phyloP scores from a whole-genome alignment of 2,888 invertebrate genomes.

The Agrochola lota region DNA sequence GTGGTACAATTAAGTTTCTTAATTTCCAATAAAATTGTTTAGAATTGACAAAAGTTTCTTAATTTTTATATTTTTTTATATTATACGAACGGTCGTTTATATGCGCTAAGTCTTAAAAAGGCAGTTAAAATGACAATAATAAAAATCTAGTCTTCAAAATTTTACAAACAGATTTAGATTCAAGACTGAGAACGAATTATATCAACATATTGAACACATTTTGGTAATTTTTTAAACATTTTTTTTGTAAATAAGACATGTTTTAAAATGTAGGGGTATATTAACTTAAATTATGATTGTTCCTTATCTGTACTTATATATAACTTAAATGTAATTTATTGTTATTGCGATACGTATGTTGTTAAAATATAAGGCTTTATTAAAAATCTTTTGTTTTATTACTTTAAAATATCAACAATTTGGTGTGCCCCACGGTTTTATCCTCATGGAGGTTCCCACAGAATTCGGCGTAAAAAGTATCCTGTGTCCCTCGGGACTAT shows the following conservation, averaged over 20 bases:
- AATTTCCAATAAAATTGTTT: slow-evolving; percentile 2
- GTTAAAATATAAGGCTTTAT: slow-evolving; percentile 85
- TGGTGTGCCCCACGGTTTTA: background rate
- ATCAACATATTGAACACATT: slow-evolving; percentile 61
- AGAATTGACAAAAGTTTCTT: slow-evolving; percentile 7
- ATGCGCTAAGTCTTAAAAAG: slow-evolving; percentile 60
- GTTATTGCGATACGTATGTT: slow-evolving; percentile 85
- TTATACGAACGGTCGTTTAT: slow-evolving; percentile 59
- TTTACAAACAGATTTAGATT: slow-evolving; percentile 64
- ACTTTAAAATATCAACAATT: background rate
- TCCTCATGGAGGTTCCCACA: background rate
- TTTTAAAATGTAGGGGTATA: slow-evolving; percentile 54
- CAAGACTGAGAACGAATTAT: slow-evolving; percentile 69
- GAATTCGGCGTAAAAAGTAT: background rate
- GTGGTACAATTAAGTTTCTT: slow-evolving; percentile 3
- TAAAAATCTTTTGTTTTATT: slow-evolving; percentile 71
- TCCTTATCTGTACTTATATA: slow-evolving; percentile 85
- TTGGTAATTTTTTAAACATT: slow-evolving; percentile 58
- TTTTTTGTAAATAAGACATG: slow-evolving; percentile 66
- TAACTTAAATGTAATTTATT: slow-evolving; percentile 83
- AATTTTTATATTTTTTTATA: background rate
- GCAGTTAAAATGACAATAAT: slow-evolving; percentile 62
- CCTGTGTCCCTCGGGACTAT: background rate
- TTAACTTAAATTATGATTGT: slow-evolving; percentile 74
- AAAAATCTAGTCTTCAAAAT: slow-evolving; percentile 68